Conservation (phyloP, 1,140 invertebrate species). For the Saxidomus purpurata region DNA sequence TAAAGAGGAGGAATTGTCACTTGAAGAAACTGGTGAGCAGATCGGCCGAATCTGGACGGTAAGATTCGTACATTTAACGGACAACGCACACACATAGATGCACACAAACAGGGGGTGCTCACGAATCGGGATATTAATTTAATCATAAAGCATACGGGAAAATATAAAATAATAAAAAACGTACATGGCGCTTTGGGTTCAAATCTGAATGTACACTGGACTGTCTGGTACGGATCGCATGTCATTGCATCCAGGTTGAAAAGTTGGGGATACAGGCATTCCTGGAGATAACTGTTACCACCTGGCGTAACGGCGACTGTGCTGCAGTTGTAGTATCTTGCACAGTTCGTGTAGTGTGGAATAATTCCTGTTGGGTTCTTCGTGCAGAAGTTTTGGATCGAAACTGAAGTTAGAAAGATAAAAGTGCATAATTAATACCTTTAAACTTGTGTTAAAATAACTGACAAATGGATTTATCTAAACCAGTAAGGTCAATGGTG, state of each 20-base stretch:
- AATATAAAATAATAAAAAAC: too few relatives aligned
- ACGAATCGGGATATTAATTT: too few relatives aligned
- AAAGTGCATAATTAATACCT: neutral
- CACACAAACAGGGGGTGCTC: too few relatives aligned
- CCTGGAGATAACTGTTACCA: constrained; percentile 72
- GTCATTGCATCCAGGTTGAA: constrained; percentile 73
- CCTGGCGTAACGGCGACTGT: constrained; percentile 38
- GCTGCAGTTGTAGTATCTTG: constrained; percentile 78
- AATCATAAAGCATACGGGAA: too few relatives aligned
- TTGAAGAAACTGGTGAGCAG: too few relatives aligned
- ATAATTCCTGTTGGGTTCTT: constrained; percentile 70
- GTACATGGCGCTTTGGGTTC: constrained; percentile 77
- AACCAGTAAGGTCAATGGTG: too few relatives aligned
- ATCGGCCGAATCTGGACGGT: too few relatives aligned
- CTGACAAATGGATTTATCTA: too few relatives aligned
- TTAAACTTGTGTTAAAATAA: too few relatives aligned
- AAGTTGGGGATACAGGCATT: constrained; percentile 76
- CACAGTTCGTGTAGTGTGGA: constrained; percentile 78
- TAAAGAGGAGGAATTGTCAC: too few relatives aligned
- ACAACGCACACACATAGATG: too few relatives aligned
- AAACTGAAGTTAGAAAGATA: constrained; percentile 55
- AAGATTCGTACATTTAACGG: too few relatives aligned
- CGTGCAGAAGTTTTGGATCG: constrained; percentile 68
- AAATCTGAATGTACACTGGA: constrained; percentile 73
- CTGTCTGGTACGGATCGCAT: constrained; percentile 70